Evolutionary conservation across 2,113 vertebrate species (phyloP).

Genomic region (Miniopterus natalensis): DNA sequence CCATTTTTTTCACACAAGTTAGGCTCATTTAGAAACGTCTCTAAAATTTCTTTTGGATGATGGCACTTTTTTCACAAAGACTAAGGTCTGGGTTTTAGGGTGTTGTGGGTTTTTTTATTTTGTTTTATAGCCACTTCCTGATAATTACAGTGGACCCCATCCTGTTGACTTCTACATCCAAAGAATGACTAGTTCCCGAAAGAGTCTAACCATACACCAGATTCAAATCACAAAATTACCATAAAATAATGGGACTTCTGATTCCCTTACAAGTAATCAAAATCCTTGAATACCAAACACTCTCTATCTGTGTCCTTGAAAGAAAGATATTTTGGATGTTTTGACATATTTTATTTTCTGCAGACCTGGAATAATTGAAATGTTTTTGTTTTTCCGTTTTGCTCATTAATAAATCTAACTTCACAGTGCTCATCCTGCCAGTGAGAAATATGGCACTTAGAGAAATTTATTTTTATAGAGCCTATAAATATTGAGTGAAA

Average conservation of each 20-base stretch:
- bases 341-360: slow-evolving; percentile 20
- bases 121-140: neutral
- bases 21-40: slow-evolving; percentile 42
- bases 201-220: neutral
- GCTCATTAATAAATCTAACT: slow-evolving; percentile 68
- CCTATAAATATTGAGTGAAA: slow-evolving; percentile 76
- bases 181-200: neutral
- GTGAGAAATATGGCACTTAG: neutral
- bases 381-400: slow-evolving; percentile 56
- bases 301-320: neutral
- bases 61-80: neutral
- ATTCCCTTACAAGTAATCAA: slow-evolving; percentile 23
- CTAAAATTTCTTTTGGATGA: neutral
- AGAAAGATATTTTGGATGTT: slow-evolving; percentile 41
- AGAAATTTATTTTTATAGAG: slow-evolving; percentile 43
- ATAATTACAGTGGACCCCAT: neutral
- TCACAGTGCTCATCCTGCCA: slow-evolving; percentile 30
- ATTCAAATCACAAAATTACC: slow-evolving; percentile 37
- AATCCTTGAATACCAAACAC: slow-evolving; percentile 12
- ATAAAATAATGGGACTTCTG: slow-evolving; percentile 49
- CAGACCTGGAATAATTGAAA: neutral
- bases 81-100: neutral
- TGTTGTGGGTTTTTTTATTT: neutral
- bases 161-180: neutral
- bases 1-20: neutral